phyloP scores from a whole-genome alignment of 1,140 invertebrate genomes.

The Achatina immaculata region DNA sequence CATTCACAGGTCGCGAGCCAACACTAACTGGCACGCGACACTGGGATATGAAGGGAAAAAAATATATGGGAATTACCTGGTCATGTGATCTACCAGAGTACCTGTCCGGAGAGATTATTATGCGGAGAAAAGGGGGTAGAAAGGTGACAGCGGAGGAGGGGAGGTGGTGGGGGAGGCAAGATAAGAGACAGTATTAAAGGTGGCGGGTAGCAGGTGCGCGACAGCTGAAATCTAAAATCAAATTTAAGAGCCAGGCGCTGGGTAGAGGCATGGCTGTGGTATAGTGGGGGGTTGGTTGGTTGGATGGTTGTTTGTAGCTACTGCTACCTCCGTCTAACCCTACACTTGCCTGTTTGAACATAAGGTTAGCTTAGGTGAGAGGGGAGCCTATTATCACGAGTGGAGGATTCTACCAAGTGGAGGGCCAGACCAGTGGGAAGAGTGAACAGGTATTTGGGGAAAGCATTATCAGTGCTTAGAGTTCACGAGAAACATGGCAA shows the following conservation, averaged over 20 bases:
- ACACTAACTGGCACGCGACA: slow-evolving; percentile 1
- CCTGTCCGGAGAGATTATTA: neutral
- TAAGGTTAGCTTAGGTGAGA: too few species aligned
- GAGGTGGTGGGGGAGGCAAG: neutral
- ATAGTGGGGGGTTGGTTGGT: too few species aligned
- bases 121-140: too few species aligned
- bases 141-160: neutral
- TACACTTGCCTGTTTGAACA: neutral
- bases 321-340: neutral
- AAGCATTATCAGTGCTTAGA: too few species aligned
- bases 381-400: too few species aligned
- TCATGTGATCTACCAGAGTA: neutral
- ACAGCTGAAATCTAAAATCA: neutral
- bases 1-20: neutral
- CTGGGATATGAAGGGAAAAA: neutral
- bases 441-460: too few species aligned
- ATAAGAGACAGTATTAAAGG: neutral
- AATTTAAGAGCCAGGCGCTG: neutral
- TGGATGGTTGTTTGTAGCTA: too few species aligned
- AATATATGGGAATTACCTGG: neutral
- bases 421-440: too few species aligned
- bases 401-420: too few species aligned
- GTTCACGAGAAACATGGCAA: too few species aligned
- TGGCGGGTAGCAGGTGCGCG: neutral
- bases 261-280: too few species aligned